Evolutionary conservation across 2,888 invertebrate species (phyloP).

Genomic region (Sphaerophoria rueppellii): DNA sequence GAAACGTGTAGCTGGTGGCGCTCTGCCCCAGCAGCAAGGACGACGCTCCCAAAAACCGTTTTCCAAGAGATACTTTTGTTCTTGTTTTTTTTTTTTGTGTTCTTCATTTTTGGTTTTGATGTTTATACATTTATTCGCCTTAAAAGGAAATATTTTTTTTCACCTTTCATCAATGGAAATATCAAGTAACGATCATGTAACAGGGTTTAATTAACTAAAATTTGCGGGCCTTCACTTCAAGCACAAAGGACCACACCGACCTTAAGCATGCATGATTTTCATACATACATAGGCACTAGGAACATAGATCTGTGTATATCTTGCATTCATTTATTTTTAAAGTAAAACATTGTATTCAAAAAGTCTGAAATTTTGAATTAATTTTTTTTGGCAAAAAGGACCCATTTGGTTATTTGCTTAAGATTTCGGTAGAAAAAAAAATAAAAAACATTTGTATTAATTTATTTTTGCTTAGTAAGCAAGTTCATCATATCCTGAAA

Average conservation of each 20-base stretch:
- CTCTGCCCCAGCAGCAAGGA: no score
- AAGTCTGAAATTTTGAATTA: constrained; percentile 59
- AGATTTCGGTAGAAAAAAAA: constrained; percentile 19
- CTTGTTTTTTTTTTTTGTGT: no score
- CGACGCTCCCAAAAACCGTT: constrained; percentile 32
- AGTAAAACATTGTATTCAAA: constrained; percentile 62
- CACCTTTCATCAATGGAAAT: constrained; percentile 66
- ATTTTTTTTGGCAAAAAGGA: constrained; percentile 50
- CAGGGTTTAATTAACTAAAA: constrained; percentile 82
- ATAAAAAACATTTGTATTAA: constrained; percentile 2
- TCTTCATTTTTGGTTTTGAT: constrained; percentile 13
- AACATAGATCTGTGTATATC: neutral
- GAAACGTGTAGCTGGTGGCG: neutral
- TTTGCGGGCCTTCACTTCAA: constrained; percentile 78
- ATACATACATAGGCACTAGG: no score
- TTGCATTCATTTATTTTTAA: constrained; percentile 55
- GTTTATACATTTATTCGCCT: constrained; percentile 16
- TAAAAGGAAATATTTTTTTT: constrained; percentile 47
- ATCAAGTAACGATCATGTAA: constrained; percentile 75
- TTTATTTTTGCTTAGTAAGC: constrained; percentile 5
- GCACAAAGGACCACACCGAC: constrained; percentile 52
- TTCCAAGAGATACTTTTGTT: constrained; percentile 57
- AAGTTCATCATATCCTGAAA: constrained; percentile 25
- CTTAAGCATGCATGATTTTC: constrained; percentile 21
- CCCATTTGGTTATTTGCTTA: constrained; percentile 42